phyloP scores from a whole-genome alignment of 1,140 invertebrate genomes.

The Tetraneura akinire region DNA sequence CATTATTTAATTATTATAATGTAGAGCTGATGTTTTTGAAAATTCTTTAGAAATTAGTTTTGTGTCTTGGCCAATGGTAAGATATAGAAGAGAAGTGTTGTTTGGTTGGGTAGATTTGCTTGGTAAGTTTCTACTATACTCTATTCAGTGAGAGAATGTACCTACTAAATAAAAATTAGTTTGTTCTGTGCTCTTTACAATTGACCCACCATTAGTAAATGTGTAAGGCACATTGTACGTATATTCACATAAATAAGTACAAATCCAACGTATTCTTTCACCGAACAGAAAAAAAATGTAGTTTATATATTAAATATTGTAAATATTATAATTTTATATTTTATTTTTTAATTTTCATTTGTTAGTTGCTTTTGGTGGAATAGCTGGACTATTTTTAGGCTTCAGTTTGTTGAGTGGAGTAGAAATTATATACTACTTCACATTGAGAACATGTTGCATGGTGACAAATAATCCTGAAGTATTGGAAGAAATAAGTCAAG shows the following conservation, averaged over 20 bases:
- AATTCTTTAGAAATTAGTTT: slow-evolving; percentile 55
- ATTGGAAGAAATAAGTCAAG: slow-evolving; percentile 52
- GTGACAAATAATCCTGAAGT: slow-evolving; percentile 53
- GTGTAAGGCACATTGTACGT: too few species aligned
- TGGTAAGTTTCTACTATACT: slow-evolving; percentile 57
- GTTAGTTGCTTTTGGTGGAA: slow-evolving; percentile 58
- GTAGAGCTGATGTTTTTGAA: slow-evolving; percentile 8
- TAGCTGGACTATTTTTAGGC: slow-evolving; percentile 75
- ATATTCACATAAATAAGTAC: too few species aligned
- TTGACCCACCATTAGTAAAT: too few species aligned
- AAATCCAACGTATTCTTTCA: too few species aligned
- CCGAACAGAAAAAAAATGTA: too few species aligned
- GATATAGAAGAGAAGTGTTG: slow-evolving; percentile 73
- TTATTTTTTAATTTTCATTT: not conserved
- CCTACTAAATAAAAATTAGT: too few species aligned
- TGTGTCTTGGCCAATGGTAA: slow-evolving; percentile 68
- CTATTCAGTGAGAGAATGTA: too few species aligned
- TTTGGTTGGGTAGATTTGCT: slow-evolving; percentile 78
- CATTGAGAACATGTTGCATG: slow-evolving; percentile 63
- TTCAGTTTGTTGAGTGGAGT: slow-evolving; percentile 73
- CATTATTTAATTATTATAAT: too few species aligned
- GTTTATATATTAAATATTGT: too few species aligned
- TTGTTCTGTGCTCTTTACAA: too few species aligned
- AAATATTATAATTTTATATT: too few species aligned
- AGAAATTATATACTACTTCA: slow-evolving; percentile 64